A percentile compares a stretch with the other conserved stretches of the same genome.
These are phyloP conservation scores for Himalopsyche tibetana DNA, from an alignment of 2,888 invertebrate species.

Conservation along the genomic window DNA sequence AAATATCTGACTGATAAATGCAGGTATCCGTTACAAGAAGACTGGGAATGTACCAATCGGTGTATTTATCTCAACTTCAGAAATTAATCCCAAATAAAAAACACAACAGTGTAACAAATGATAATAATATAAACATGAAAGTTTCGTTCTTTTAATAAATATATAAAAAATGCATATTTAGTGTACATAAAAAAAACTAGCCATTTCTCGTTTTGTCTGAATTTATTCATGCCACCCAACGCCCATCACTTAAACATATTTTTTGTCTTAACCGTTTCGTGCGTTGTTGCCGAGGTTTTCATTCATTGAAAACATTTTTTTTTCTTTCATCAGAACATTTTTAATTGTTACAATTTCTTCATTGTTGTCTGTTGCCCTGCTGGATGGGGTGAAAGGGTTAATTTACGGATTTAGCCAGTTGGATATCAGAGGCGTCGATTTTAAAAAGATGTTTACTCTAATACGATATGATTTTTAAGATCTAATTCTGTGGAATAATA, in stretches of 20 bases:
- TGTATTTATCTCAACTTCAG: too few relatives aligned
- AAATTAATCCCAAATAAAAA: too few relatives aligned
- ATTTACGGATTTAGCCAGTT: slow-evolving; percentile 59
- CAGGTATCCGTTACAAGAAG: too few relatives aligned
- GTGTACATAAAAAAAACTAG: background rate
- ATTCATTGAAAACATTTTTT: slow-evolving; percentile 50
- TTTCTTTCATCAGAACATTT: slow-evolving; percentile 60
- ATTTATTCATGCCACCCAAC: slow-evolving; percentile 17
- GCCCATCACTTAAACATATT: background rate
- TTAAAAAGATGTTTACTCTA: background rate
- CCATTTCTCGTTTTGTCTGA: slow-evolving; percentile 5
- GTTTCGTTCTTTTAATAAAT: too few relatives aligned
- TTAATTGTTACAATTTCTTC: slow-evolving; percentile 60
- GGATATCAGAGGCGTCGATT: background rate
- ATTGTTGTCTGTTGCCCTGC: slow-evolving; percentile 52
- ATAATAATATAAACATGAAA: too few relatives aligned
- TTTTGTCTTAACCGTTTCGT: slow-evolving; percentile 56
- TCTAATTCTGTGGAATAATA: too few relatives aligned
- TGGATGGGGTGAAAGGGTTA: slow-evolving; percentile 55
- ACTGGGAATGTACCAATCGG: too few relatives aligned
- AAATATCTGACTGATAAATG: too few relatives aligned
- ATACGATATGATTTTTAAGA: too few relatives aligned
- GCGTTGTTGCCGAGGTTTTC: slow-evolving; percentile 41
- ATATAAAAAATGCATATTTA: too few relatives aligned
- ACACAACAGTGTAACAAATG: too few relatives aligned